These are phyloP conservation scores for Corythornis leucogaster DNA, from an alignment of 2,797 vertebrate genomes.

Conservation along the genomic window DNA sequence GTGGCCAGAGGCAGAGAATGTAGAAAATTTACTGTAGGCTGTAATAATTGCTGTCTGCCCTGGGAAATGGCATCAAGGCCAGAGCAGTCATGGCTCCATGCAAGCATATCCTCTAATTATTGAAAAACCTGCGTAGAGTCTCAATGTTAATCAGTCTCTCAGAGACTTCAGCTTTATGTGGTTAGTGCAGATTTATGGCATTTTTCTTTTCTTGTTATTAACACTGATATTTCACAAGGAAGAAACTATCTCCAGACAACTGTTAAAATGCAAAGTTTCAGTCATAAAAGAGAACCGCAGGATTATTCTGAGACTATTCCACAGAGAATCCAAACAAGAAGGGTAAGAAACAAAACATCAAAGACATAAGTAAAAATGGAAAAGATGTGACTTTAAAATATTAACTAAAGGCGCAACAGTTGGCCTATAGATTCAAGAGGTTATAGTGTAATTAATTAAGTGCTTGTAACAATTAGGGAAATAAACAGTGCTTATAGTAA, in stretches of 20 bases:
- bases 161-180: slow-evolving; percentile 91
- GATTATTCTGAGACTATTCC: slow-evolving; percentile 89
- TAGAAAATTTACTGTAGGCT: slow-evolving; percentile 81
- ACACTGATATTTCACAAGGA: slow-evolving; percentile 94
- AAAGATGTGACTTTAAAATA: slow-evolving; percentile 85
- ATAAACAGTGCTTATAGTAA: slow-evolving; percentile 76
- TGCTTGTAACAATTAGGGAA: slow-evolving; percentile 82
- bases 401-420: slow-evolving; percentile 88
- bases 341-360: slow-evolving; percentile 92
- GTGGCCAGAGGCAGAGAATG: slow-evolving; percentile 77
- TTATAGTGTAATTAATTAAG: slow-evolving; percentile 85
- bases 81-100: slow-evolving; percentile 80
- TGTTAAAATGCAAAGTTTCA: slow-evolving; percentile 96
- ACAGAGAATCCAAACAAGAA: slow-evolving; percentile 83
- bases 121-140: slow-evolving; percentile 84
- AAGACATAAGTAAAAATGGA: slow-evolving; percentile 78
- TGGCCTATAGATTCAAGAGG: slow-evolving; percentile 86
- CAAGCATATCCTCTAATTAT: slow-evolving; percentile 91
- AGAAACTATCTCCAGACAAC: slow-evolving; percentile 91
- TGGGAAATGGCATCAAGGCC: slow-evolving; percentile 91
- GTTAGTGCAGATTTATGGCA: slow-evolving; percentile 92
- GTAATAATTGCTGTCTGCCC: slow-evolving; percentile 88
- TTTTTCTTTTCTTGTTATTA: slow-evolving; percentile 92
- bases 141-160: slow-evolving; percentile 98
- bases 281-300: slow-evolving; percentile 89